Evolutionary conservation across 2,113 vertebrate genomes (phyloP).

Genomic region (Anarrhichthys ocellatus): DNA sequence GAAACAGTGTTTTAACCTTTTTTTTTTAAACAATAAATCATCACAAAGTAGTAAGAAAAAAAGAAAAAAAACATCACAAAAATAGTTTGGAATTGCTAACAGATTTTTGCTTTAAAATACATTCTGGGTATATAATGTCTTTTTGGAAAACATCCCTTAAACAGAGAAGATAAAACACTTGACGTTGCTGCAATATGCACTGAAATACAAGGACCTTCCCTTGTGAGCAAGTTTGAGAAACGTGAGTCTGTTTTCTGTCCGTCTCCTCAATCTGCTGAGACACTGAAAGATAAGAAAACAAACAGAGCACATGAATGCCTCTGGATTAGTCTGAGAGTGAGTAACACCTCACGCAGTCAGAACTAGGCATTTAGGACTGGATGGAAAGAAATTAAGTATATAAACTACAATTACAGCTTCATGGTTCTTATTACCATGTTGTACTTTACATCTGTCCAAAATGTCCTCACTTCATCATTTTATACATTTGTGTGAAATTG

Average conservation of each 20-base stretch:
- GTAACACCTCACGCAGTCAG: background rate
- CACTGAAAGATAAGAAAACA: slow-evolving; percentile 29
- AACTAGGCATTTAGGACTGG: background rate
- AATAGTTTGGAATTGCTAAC: no score
- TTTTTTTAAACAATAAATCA: background rate
- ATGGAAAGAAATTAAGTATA: background rate
- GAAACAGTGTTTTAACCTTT: no score
- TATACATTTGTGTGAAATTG: background rate
- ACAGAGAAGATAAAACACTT: background rate
- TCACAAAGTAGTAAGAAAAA: background rate
- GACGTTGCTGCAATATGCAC: background rate
- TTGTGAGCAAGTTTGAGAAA: background rate
- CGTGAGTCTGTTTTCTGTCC: background rate
- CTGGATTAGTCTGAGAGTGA: background rate
- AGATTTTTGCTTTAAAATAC: background rate
- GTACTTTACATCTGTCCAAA: no score
- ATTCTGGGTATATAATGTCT: background rate
- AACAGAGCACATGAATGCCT: background rate
- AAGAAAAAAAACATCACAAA: background rate
- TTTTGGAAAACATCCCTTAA: slow-evolving; percentile 1
- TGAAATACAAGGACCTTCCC: background rate
- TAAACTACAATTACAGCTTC: no score
- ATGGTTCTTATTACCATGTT: no score
- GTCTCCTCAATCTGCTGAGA: slow-evolving; percentile 23
- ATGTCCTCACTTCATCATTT: background rate